Percentiles rank a stretch among this genome's conserved stretches.
These are phyloP conservation scores for Amblyornis subalaris DNA, from an alignment of 2,113 vertebrate species.

Conservation along the genomic window DNA sequence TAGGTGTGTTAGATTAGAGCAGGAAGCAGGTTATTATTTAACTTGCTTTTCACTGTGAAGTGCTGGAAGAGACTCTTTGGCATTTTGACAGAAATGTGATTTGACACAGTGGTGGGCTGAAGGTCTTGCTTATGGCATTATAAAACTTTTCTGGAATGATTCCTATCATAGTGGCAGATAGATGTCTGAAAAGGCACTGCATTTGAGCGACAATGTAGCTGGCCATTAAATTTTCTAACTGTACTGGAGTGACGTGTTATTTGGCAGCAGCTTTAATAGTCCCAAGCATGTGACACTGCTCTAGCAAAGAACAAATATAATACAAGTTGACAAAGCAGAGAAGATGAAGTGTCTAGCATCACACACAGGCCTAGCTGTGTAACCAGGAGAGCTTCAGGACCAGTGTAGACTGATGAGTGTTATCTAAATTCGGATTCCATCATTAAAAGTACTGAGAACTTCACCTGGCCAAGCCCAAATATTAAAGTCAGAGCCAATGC, in stretches of 20 bases:
- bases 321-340: not conserved
- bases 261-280: not conserved
- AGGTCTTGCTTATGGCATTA: not conserved
- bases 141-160: not conserved
- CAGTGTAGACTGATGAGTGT: not conserved
- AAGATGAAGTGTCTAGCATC: not conserved
- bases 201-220: not conserved
- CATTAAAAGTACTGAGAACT: not conserved
- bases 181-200: not conserved
- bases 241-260: not conserved
- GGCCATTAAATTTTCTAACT: not conserved
- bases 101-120: not conserved
- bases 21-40: not conserved
- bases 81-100: constrained; percentile 3
- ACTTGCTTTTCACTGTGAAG: not conserved
- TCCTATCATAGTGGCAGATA: not conserved
- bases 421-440: not conserved
- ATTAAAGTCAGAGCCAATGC: not conserved
- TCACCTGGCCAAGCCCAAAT: not conserved
- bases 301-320: not conserved
- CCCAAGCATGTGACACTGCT: not conserved
- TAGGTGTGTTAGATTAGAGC: not conserved
- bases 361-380: not conserved
- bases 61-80: not conserved
- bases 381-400: not conserved